Percentiles rank a stretch among this genome's conserved stretches.
Conservation (phyloP, 2,888 invertebrate species). For the Patella ulyssiponensis region DNA sequence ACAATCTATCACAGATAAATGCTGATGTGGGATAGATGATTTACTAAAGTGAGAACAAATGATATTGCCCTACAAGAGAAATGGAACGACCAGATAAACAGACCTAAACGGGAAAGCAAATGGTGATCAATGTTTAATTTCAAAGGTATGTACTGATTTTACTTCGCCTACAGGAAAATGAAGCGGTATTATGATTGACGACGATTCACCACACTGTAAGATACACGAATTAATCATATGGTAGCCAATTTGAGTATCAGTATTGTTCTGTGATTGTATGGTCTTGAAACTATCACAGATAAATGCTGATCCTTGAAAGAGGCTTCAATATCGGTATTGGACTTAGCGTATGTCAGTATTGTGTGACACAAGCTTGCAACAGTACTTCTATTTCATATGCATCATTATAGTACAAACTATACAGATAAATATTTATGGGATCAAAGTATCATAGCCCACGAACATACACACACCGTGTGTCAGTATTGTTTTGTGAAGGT, state of each 20-base stretch:
- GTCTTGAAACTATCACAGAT: not conserved
- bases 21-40: not conserved
- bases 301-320: not conserved
- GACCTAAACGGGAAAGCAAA: no score
- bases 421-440: conserved; percentile 13
- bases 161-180: no score
- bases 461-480: no score
- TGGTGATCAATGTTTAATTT: no score
- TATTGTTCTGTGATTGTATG: not conserved
- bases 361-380: not conserved
- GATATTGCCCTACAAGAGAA: no score
- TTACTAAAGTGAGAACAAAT: no score
- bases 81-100: no score
- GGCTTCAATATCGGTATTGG: no score
- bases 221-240: not conserved
- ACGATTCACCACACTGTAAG: not conserved
- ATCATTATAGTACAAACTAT: not conserved
- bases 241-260: not conserved
- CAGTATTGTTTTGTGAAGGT: no score
- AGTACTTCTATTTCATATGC: not conserved
- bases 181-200: no score
- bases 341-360: not conserved
- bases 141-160: no score
- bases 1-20: not conserved
- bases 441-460: no score